Conservation (phyloP, 2,888 invertebrate species). For the Drosophila neotestacea region DNA sequence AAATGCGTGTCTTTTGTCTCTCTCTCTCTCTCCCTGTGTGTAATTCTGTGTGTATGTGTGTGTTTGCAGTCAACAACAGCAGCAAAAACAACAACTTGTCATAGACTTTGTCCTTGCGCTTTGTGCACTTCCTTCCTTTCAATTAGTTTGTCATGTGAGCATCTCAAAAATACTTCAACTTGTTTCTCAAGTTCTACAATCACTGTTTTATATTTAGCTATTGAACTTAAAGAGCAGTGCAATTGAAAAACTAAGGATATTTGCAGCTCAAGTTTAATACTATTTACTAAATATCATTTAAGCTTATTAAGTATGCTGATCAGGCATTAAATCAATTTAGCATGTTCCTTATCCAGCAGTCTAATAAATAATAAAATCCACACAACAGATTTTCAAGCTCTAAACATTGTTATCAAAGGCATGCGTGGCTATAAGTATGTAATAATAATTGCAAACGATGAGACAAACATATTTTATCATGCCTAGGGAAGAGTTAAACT, state of each 20-base stretch:
- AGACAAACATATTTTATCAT: slow-evolving; percentile 28
- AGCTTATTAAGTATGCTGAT: background rate
- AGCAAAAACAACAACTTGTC: slow-evolving; percentile 53
- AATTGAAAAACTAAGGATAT: background rate
- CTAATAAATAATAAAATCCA: background rate
- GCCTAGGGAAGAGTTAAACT: slow-evolving; percentile 44
- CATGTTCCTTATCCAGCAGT: background rate
- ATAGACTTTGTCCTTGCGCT: slow-evolving; percentile 69
- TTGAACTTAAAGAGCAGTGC: slow-evolving; percentile 33
- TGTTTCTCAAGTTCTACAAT: slow-evolving; percentile 49
- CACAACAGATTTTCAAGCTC: background rate
- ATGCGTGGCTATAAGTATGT: slow-evolving; percentile 53
- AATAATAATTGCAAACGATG: slow-evolving; percentile 76
- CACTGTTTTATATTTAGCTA: slow-evolving; percentile 4
- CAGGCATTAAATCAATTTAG: background rate
- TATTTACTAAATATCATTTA: background rate
- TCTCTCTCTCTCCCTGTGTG: slow-evolving; percentile 5
- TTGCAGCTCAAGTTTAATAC: background rate
- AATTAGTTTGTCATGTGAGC: slow-evolving; percentile 67
- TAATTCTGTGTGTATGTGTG: slow-evolving; percentile 14
- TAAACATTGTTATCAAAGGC: slow-evolving; percentile 3
- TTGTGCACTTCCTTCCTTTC: slow-evolving; percentile 60
- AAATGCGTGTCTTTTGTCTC: slow-evolving; percentile 67
- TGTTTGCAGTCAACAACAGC: slow-evolving; percentile 38
- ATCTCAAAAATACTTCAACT: slow-evolving; percentile 51